Evolutionary conservation across 2,113 vertebrate genomes (phyloP).

Genomic region (Hippocampus guttulatus): DNA sequence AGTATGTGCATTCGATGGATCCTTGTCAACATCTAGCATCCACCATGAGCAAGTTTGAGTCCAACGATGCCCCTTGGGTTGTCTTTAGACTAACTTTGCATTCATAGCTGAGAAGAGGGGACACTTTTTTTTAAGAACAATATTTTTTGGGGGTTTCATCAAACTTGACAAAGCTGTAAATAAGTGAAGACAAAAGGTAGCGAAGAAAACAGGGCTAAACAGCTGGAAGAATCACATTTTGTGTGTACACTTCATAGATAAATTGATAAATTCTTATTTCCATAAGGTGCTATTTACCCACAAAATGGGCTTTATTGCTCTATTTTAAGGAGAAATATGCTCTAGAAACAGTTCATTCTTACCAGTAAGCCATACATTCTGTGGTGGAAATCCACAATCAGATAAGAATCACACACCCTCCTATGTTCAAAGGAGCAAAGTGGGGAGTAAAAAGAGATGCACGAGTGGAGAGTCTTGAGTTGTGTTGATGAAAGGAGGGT

Average conservation of each 20-base stretch:
- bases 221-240: slow-evolving; percentile 45
- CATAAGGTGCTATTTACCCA: slow-evolving; percentile 47
- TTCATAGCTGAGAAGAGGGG: slow-evolving; percentile 29
- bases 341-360: slow-evolving; percentile 36
- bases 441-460: slow-evolving; percentile 34
- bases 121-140: neutral
- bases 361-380: slow-evolving; percentile 39
- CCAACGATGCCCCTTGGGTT: slow-evolving; percentile 22
- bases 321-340: slow-evolving; percentile 48
- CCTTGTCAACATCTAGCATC: neutral
- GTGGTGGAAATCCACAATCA: slow-evolving; percentile 43
- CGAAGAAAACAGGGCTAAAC: slow-evolving; percentile 43
- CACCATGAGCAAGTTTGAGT: neutral
- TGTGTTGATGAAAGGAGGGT: slow-evolving; percentile 53
- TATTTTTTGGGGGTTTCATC: slow-evolving; percentile 32
- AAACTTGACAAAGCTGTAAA: slow-evolving; percentile 25
- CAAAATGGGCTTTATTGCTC: slow-evolving; percentile 36
- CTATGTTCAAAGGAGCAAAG: slow-evolving; percentile 31
- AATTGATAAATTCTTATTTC: slow-evolving; percentile 41
- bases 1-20: neutral
- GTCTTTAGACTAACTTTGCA: slow-evolving; percentile 20
- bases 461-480: slow-evolving; percentile 7
- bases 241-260: slow-evolving; percentile 47
- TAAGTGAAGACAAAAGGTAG: slow-evolving; percentile 35
- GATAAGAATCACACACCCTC: slow-evolving; percentile 56